Evolutionary conservation across 2,888 invertebrate species (phyloP), one percentile per base, ranked within the genome.

Genomic region (Clitarchus hookeri): DNA sequence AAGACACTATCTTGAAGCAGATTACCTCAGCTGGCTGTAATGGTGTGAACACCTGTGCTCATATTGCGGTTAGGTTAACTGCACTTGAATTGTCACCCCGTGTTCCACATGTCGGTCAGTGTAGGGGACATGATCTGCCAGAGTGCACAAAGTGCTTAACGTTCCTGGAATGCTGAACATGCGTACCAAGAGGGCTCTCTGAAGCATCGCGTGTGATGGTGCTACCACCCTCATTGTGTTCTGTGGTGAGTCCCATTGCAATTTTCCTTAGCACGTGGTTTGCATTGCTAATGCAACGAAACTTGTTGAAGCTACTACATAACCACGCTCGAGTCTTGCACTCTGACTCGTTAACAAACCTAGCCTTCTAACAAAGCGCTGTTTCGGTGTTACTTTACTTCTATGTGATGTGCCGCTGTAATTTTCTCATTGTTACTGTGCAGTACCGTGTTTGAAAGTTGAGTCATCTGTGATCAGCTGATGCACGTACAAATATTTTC

Each of bases 281-380:
- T 65, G 65, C 65, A 65, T 65, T 65, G 19, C 23, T 23, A 23
- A 65, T 23, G 19, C 8, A 8, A 82, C 9, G 27, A 26, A 80
- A 82, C 44, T 82, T 82, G 44, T 82, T 82, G 82, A 82, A 82
- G 82, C 82, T 82, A 82, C 82, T 82, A 82, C 82, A 82, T 82
- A 82, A 36, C 82, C 82, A 65, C n/a, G 23, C 65, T 65, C 65
- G 23, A 19, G 19, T 23, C n/a, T 65, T 8, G 65, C 23, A 16
- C n/a, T 23, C 6, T 65, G 23, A n/a, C 65, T 9, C 65, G 65
- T n/a, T 65, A 65, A 65, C 65, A 65, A 65, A 23, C 65, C n/a
- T 19, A n/a, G 65, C 65, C 65, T 65, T 48, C 48, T 48, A 48
- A 48, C 48, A 48, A 48, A 48, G 48, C 16, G 48, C 48, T 48